Conservation (phyloP, 2,888 invertebrate species). For the Lasioglossum pauxillum region DNA sequence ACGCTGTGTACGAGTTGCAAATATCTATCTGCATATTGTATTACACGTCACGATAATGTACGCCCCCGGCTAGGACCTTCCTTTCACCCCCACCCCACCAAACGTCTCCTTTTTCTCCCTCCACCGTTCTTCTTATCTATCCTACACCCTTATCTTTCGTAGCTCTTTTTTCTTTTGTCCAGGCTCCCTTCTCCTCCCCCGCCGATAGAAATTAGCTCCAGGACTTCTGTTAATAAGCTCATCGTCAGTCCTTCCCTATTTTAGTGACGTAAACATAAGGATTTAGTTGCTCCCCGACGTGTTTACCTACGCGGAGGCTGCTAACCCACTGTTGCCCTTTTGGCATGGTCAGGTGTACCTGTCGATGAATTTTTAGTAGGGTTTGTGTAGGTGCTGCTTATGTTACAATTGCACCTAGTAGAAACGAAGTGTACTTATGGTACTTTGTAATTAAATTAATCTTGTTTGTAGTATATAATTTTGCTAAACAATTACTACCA, state of each 20-base stretch:
- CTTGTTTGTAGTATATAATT: no score
- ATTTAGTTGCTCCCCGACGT: not conserved
- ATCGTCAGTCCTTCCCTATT: not conserved
- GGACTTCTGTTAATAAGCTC: not conserved
- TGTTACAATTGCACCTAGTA: not conserved
- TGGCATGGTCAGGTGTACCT: not conserved
- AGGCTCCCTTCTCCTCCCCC: not conserved
- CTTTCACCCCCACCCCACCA: slow-evolving; percentile 4
- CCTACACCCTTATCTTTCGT: slow-evolving; percentile 13
- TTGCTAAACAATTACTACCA: no score
- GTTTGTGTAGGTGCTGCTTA: not conserved
- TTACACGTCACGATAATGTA: slow-evolving; percentile 81
- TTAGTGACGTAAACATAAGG: not conserved
- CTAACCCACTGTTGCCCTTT: not conserved
- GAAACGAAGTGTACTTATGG: not conserved
- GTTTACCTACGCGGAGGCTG: not conserved
- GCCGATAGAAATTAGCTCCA: not conserved
- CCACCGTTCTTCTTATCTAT: not conserved
- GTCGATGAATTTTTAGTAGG: not conserved
- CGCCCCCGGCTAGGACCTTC: slow-evolving; percentile 58
- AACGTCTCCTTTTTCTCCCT: not conserved
- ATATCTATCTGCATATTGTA: slow-evolving; percentile 82
- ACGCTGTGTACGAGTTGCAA: slow-evolving; percentile 77
- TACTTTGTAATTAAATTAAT: no score
- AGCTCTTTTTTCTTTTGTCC: not conserved